Evolutionary conservation across 1,140 invertebrate species (phyloP).

Genomic region (Pteromalus puparum): DNA sequence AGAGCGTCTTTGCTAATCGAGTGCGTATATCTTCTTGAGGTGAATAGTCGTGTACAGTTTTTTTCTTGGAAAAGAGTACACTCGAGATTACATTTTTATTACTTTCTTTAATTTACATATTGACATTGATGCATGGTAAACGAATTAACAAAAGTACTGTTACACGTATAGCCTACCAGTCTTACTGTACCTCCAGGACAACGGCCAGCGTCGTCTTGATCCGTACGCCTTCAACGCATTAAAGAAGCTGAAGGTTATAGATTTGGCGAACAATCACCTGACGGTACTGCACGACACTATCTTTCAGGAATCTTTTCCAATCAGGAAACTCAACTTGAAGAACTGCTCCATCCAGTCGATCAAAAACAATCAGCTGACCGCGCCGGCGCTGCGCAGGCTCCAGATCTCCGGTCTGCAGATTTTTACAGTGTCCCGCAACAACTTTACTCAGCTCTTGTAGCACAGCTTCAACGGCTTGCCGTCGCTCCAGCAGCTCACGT

Average conservation of each 20-base stretch:
- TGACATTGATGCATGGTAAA: not conserved
- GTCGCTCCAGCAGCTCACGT: conserved; percentile 82
- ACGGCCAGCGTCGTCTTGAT: conserved; percentile 77
- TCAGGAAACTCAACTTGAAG: conserved; percentile 77
- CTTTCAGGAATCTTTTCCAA: conserved; percentile 79
- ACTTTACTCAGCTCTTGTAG: conserved; percentile 83
- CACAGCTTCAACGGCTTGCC: conserved; percentile 84
- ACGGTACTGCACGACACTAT: conserved; percentile 76
- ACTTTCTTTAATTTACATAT: not conserved
- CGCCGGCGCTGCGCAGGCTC: conserved; percentile 80
- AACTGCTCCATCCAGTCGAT: conserved; percentile 80
- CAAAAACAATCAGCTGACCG: conserved; percentile 83
- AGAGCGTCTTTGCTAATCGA: not conserved
- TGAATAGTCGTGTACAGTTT: not conserved
- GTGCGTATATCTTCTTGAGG: not conserved
- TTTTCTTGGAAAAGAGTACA: not conserved
- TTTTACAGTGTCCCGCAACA: conserved; percentile 85
- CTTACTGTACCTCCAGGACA: conserved; percentile 78
- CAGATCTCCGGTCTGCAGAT: conserved; percentile 84
- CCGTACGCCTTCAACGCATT: conserved; percentile 78
- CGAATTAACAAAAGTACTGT: not conserved
- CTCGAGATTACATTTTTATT: not conserved
- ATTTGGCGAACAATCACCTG: conserved; percentile 80
- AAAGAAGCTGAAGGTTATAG: conserved; percentile 78
- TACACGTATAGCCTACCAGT: not conserved